Percentiles rank a stretch among this genome's conserved stretches.
These are phyloP conservation scores for Heliconius himera DNA, from an alignment of 1,140 invertebrate genomes.

Conservation along the genomic window DNA sequence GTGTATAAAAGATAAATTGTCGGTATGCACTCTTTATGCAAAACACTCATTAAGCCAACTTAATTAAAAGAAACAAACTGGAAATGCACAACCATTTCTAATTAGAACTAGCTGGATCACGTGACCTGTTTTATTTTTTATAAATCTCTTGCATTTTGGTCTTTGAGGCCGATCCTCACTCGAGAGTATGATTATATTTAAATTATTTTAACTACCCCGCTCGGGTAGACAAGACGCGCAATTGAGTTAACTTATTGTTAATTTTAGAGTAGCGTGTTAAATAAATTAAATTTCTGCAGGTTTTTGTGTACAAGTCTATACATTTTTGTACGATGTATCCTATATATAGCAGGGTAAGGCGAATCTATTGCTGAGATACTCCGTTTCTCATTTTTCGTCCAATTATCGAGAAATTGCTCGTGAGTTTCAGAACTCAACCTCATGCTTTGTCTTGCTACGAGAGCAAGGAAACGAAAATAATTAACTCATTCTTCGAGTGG, in stretches of 20 bases:
- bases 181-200: too few species aligned
- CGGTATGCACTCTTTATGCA: slow-evolving; percentile 3
- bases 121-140: slow-evolving; percentile 5
- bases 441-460: neutral
- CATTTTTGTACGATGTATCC: neutral
- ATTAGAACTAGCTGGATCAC: neutral
- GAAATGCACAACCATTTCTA: neutral
- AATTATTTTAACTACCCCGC: too few species aligned
- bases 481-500: neutral
- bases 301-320: too few species aligned
- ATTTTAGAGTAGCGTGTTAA: too few species aligned
- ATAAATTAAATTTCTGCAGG: too few species aligned
- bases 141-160: neutral
- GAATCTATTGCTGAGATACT: neutral
- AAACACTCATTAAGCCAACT: slow-evolving; percentile 9
- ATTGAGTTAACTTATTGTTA: too few species aligned
- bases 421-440: neutral
- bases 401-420: neutral
- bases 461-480: neutral
- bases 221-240: too few species aligned
- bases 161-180: too few species aligned
- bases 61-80: slow-evolving; percentile 7
- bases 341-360: neutral
- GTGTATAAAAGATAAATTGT: neutral
- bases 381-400: neutral